Evolutionary conservation across 2,113 vertebrate species (phyloP).

Genomic region (Hypomesus transpacificus): DNA sequence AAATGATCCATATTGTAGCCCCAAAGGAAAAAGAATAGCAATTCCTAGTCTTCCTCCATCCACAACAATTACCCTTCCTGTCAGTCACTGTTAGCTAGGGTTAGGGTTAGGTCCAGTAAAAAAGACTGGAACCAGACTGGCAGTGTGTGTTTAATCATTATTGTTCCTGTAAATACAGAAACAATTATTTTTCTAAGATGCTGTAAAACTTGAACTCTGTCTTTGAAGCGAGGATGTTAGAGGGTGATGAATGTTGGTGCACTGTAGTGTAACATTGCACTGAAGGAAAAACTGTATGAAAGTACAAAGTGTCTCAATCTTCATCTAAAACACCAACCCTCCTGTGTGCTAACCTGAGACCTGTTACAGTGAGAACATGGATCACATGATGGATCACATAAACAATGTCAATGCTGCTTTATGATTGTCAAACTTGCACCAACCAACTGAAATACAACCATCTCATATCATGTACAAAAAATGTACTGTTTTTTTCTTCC

Average conservation of each 20-base stretch:
- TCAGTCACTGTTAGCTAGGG: not conserved
- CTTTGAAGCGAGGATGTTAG: slow-evolving; percentile 28
- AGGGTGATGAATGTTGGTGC: slow-evolving; percentile 38
- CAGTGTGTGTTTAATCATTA: slow-evolving; percentile 47
- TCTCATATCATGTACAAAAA: slow-evolving; percentile 33
- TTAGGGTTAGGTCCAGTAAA: not conserved
- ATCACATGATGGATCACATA: slow-evolving; percentile 25
- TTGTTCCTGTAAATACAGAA: slow-evolving; percentile 68
- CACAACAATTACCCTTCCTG: too few relatives aligned
- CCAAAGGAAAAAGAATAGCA: slow-evolving; percentile 10
- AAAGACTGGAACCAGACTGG: slow-evolving; percentile 37
- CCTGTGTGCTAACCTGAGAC: not conserved
- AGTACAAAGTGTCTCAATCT: slow-evolving; percentile 42
- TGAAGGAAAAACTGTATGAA: slow-evolving; percentile 35
- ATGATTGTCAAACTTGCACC: slow-evolving; percentile 43
- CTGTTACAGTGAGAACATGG: slow-evolving; percentile 8
- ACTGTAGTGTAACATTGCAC: slow-evolving; percentile 39
- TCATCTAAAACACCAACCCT: slow-evolving; percentile 7
- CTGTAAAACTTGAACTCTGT: slow-evolving; percentile 59
- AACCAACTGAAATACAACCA: slow-evolving; percentile 51
- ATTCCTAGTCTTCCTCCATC: slow-evolving; percentile 4
- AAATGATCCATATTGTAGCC: slow-evolving; percentile 9
- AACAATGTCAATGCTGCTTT: slow-evolving; percentile 49
- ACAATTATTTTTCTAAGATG: slow-evolving; percentile 74
- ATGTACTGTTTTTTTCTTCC: slow-evolving; percentile 59